Percentiles rank a stretch among this genome's conserved stretches.
phyloP scores from a whole-genome alignment of 1,140 invertebrate genomes.

The Ceratosolen fusciceps region DNA sequence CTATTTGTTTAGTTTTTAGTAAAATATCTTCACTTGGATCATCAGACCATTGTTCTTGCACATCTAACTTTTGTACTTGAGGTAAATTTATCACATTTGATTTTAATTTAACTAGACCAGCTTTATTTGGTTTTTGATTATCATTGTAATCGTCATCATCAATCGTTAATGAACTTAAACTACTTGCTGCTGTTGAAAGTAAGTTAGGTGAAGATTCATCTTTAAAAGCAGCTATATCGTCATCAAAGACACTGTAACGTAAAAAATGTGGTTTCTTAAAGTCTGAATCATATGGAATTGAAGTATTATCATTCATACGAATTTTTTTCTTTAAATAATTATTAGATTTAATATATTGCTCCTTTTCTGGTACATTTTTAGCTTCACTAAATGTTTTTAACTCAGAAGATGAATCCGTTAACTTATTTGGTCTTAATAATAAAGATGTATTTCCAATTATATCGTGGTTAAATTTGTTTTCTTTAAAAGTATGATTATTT shows the following conservation, averaged over 20 bases:
- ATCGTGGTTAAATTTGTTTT: too few relatives aligned
- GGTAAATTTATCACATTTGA: slow-evolving; percentile 74
- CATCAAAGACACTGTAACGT: slow-evolving; percentile 80
- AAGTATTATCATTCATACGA: too few relatives aligned
- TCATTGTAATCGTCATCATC: slow-evolving; percentile 69
- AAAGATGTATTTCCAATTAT: too few relatives aligned
- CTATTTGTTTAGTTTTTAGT: not conserved
- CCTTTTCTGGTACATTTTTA: not conserved
- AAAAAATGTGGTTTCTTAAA: slow-evolving; percentile 33
- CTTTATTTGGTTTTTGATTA: slow-evolving; percentile 20
- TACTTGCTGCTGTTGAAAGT: slow-evolving; percentile 78
- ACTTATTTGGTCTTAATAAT: too few relatives aligned
- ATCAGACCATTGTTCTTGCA: slow-evolving; percentile 73
- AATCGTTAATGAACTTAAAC: slow-evolving; percentile 84
- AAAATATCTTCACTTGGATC: slow-evolving; percentile 8
- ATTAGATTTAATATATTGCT: not conserved
- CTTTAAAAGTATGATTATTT: too few relatives aligned
- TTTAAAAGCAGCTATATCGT: slow-evolving; percentile 83
- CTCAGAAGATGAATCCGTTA: too few relatives aligned
- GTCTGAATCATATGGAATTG: slow-evolving; percentile 19
- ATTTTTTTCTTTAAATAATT: not conserved
- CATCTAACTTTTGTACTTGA: slow-evolving; percentile 82
- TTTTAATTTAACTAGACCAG: slow-evolving; percentile 33
- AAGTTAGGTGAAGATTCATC: slow-evolving; percentile 89
- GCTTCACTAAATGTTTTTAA: not conserved